Evolutionary conservation across 2,113 vertebrate species (phyloP).

Genomic region (Hassar affinis): DNA sequence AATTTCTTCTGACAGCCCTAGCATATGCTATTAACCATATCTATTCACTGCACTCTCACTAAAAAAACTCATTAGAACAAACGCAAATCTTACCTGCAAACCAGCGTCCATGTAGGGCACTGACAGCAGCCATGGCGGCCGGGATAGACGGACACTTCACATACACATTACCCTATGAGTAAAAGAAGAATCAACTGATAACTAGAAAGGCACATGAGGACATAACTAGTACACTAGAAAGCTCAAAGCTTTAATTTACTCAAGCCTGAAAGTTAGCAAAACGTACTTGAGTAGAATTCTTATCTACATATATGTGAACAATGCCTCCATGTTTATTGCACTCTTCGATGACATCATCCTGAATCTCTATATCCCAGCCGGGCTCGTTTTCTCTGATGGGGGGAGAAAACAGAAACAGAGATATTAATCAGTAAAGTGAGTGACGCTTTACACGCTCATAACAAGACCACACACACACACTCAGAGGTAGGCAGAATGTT

Average conservation of each 20-base stretch:
- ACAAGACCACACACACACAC: background rate
- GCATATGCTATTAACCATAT: background rate
- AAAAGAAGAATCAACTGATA: background rate
- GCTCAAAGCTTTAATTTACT: background rate
- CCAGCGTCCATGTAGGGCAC: conserved; percentile 93
- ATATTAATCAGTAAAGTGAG: background rate
- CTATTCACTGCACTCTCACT: background rate
- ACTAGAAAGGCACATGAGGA: background rate
- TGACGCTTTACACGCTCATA: no score
- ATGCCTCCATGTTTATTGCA: conserved; percentile 98
- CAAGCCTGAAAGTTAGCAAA: background rate
- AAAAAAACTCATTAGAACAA: background rate
- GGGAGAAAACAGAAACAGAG: background rate
- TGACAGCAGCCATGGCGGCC: conserved; percentile 90
- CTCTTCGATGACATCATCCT: conserved; percentile 98
- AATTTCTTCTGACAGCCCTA: background rate
- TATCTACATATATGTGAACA: conserved; percentile 97
- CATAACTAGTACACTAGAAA: background rate
- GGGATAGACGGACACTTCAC: conserved; percentile 97
- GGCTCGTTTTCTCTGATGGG: conserved; percentile 87
- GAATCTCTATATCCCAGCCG: conserved; percentile 93
- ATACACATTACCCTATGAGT: conserved; percentile 90
- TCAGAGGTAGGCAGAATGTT: no score
- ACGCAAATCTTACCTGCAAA: conserved; percentile 82
- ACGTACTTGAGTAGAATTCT: conserved; percentile 92